Conservation (phyloP, 1,140 invertebrate genomes). For the Lamellibrachia luymesi region DNA sequence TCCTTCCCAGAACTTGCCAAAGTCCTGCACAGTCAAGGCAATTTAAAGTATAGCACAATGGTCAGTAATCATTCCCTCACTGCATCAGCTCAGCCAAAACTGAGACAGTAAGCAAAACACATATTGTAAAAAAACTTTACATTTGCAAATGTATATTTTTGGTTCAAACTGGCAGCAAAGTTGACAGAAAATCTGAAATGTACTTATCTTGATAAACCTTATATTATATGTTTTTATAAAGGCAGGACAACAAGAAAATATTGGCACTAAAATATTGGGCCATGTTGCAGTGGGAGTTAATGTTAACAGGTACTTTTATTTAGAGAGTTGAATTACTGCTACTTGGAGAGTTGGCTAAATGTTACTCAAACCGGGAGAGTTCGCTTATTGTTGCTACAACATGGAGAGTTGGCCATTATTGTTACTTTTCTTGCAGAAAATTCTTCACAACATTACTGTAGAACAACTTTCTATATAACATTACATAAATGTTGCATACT, state of each 20-base stretch:
- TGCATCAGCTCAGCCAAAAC: not conserved
- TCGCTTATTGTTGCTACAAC: not conserved
- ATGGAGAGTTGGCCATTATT: not conserved
- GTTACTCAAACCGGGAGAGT: not conserved
- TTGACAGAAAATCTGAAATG: not conserved
- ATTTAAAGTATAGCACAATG: not conserved
- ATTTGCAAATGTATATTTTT: too few relatives aligned
- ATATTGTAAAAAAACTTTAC: too few relatives aligned
- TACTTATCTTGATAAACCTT: not conserved
- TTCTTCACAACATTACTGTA: not conserved
- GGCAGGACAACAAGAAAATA: not conserved
- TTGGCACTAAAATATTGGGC: not conserved
- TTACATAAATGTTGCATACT: constrained; percentile 34
- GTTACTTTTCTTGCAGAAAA: not conserved
- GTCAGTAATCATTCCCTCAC: not conserved
- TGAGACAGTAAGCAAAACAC: constrained; percentile 8
- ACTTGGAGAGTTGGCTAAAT: not conserved
- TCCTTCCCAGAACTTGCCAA: constrained; percentile 55
- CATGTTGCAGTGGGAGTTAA: not conserved
- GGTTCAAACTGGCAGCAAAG: not conserved
- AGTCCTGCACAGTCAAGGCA: constrained; percentile 40
- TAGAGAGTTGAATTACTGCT: not conserved
- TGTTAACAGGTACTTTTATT: not conserved
- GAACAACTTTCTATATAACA: not conserved
- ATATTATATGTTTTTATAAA: too few relatives aligned